A percentile compares a stretch with the other conserved stretches of the same genome.
These are phyloP conservation scores for Euwallacea fornicatus DNA, from an alignment of 1,140 invertebrate species.

Conservation along the genomic window DNA sequence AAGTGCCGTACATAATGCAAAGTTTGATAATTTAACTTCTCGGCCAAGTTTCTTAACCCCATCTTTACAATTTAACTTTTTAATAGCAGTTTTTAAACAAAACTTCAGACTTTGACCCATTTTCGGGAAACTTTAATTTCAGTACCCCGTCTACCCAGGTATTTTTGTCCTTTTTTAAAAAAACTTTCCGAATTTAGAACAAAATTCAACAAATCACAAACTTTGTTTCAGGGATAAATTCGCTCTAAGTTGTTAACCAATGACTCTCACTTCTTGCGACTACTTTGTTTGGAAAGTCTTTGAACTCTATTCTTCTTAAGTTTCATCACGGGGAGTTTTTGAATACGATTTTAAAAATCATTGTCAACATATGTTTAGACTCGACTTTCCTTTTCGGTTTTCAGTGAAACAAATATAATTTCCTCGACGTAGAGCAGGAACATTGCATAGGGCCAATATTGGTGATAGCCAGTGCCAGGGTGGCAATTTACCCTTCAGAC, in stretches of 20 bases:
- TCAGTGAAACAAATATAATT: too few species aligned
- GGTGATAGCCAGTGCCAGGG: constrained; percentile 52
- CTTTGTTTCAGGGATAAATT: constrained; percentile 39
- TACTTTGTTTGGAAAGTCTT: constrained; percentile 18
- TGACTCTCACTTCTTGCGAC: constrained; percentile 21
- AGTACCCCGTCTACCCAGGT: constrained; percentile 31
- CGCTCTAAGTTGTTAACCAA: constrained; percentile 25
- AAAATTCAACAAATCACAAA: constrained; percentile 33
- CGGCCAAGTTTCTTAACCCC: constrained; percentile 41
- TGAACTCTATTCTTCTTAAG: constrained; percentile 10
- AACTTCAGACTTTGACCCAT: constrained; percentile 45
- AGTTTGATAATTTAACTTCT: constrained; percentile 44
- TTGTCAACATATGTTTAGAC: not conserved
- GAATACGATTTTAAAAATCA: not conserved
- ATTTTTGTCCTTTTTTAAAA: constrained; percentile 34
- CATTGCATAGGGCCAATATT: constrained; percentile 50
- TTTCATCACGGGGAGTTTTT: not conserved
- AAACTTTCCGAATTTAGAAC: constrained; percentile 37
- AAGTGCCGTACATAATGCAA: constrained; percentile 43
- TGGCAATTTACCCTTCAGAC: constrained; percentile 34
- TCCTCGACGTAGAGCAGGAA: not conserved
- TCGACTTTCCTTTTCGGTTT: constrained; percentile 6
- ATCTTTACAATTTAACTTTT: constrained; percentile 45
- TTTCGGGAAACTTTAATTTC: constrained; percentile 42
- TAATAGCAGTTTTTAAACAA: constrained; percentile 47